A percentile compares a stretch with the other conserved stretches of the same genome.
These are phyloP conservation scores for Paratilapia polleni DNA, from an alignment of 2,113 vertebrate species.

Conservation along the genomic window DNA sequence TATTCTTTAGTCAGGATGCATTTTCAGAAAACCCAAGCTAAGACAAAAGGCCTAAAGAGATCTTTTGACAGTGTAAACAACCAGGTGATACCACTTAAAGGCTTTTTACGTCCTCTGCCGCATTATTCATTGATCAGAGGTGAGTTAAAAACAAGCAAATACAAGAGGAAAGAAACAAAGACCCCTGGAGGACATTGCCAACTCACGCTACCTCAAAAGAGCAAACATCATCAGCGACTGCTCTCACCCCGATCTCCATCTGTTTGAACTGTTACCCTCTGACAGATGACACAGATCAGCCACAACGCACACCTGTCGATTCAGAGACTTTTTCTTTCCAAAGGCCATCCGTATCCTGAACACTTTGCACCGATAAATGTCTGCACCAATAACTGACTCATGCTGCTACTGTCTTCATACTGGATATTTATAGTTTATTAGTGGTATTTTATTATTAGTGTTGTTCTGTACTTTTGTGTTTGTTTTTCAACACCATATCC, in stretches of 20 bases:
- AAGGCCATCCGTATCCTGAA: neutral
- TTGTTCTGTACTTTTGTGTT: neutral
- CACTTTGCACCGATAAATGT: neutral
- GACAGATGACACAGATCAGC: neutral
- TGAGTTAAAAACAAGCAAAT: too few relatives aligned
- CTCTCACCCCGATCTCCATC: neutral
- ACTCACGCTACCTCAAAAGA: neutral
- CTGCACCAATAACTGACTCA: neutral
- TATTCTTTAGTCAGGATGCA: neutral
- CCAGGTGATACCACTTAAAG: too few relatives aligned
- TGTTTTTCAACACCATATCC: neutral
- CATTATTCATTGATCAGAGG: neutral
- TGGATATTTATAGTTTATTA: neutral
- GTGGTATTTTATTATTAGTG: neutral
- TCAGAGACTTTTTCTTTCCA: neutral
- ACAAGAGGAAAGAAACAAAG: neutral
- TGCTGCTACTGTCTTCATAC: neutral
- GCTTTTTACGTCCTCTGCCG: too few relatives aligned
- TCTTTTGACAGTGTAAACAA: too few relatives aligned
- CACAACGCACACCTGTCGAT: neutral
- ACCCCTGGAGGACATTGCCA: neutral
- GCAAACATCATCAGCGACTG: neutral
- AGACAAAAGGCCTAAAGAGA: too few relatives aligned
- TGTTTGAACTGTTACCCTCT: neutral
- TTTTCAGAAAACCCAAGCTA: neutral